These are phyloP conservation scores for Lepus townsendii DNA, from an alignment of 2,797 vertebrate genomes.

Conservation along the genomic window DNA sequence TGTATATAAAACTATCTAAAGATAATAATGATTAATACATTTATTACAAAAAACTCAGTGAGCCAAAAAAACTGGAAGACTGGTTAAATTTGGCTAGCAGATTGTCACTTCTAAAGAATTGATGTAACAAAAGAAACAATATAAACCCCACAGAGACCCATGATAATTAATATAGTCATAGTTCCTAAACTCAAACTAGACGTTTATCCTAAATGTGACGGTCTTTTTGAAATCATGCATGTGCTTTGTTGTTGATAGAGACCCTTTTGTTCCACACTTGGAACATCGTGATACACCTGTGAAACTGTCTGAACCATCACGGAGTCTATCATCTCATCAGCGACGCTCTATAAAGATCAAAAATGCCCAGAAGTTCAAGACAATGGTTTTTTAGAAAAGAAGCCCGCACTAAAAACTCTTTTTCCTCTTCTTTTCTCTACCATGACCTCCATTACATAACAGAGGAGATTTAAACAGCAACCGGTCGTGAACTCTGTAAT, in stretches of 20 bases:
- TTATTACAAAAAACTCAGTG: neutral
- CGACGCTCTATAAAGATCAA: rapidly evolving
- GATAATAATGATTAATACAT: neutral
- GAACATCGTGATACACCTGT: neutral
- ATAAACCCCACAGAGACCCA: neutral
- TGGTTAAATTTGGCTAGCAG: neutral
- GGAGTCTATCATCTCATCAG: neutral
- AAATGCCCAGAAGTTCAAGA: neutral
- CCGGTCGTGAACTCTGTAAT: constrained; percentile 57
- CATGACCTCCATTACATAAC: constrained; percentile 50
- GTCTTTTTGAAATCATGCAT: neutral
- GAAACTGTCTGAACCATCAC: neutral
- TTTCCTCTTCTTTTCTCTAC: neutral
- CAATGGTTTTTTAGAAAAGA: neutral
- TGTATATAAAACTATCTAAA: neutral
- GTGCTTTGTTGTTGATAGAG: neutral
- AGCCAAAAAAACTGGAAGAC: neutral
- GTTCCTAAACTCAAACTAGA: neutral
- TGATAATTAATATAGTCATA: too few relatives aligned
- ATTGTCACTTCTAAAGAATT: neutral
- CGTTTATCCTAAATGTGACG: neutral
- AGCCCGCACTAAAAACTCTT: neutral
- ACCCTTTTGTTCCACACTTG: neutral
- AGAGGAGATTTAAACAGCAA: constrained; percentile 37
- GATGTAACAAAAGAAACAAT: constrained; percentile 4